Percentiles rank a stretch among this genome's conserved stretches.
Evolutionary conservation across 1,140 invertebrate species (phyloP).

Genomic region (Aphelinus certus): DNA sequence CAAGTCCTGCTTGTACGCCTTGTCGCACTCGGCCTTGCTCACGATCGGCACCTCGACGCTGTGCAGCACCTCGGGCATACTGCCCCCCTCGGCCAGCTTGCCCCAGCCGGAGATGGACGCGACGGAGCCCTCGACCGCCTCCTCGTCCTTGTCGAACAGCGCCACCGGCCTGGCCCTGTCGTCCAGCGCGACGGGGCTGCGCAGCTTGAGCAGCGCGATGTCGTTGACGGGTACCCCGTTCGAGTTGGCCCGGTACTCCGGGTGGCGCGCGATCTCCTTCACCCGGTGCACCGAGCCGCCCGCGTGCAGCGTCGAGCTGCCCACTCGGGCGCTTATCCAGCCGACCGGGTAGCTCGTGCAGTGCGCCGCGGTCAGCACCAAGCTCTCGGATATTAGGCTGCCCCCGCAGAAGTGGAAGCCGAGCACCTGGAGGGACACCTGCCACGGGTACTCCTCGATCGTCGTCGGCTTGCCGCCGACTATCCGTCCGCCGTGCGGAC

Average conservation of each 20-base stretch:
- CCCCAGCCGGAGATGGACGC: constrained; percentile 61
- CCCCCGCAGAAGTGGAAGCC: constrained; percentile 67
- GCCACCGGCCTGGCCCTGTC: constrained; percentile 38
- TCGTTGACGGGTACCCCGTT: constrained; percentile 45
- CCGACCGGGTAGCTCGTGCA: constrained; percentile 46
- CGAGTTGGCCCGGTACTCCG: constrained; percentile 17
- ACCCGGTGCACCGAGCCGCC: constrained; percentile 40
- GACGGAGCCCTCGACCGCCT: constrained; percentile 41
- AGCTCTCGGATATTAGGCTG: constrained; percentile 65
- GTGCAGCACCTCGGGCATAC: constrained; percentile 42
- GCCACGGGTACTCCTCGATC: constrained; percentile 67
- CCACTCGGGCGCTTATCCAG: constrained; percentile 31
- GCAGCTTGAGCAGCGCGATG: constrained; percentile 43
- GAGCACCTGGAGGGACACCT: constrained; percentile 69
- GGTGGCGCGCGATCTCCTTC: constrained; percentile 40
- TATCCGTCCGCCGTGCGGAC: constrained; percentile 52
- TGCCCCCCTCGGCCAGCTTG: constrained; percentile 39
- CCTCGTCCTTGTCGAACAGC: constrained; percentile 44
- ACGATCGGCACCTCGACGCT: constrained; percentile 60
- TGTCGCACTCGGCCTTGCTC: constrained; percentile 50
- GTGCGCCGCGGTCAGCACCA: constrained; percentile 68
- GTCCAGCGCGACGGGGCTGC: constrained; percentile 41
- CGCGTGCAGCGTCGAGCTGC: constrained; percentile 25
- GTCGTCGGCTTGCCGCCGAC: constrained; percentile 65
- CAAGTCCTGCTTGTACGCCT: constrained; percentile 48